A percentile compares a stretch with the other conserved stretches of the same genome.
Conservation (phyloP, 1,140 invertebrate species). For the Odontomachus brunneus region DNA sequence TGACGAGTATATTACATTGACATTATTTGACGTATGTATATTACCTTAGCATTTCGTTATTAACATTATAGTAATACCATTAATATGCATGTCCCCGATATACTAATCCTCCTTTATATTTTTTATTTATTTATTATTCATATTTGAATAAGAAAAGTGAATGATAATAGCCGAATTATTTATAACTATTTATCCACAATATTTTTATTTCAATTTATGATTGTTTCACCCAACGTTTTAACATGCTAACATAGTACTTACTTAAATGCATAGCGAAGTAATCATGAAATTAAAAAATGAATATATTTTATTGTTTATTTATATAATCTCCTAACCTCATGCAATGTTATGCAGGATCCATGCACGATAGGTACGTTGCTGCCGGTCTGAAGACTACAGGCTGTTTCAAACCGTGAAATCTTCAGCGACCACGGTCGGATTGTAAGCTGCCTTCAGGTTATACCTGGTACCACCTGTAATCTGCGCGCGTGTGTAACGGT, state of each 20-base stretch:
- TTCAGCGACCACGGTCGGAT: neutral
- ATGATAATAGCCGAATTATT: too few species aligned
- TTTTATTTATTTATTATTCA: too few species aligned
- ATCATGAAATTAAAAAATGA: too few species aligned
- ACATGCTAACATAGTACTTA: too few species aligned
- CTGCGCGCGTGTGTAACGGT: conserved; percentile 78
- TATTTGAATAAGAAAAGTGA: too few species aligned
- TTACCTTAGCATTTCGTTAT: too few species aligned
- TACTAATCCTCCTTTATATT: too few species aligned
- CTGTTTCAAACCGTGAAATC: conserved; percentile 2
- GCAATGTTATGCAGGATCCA: neutral
- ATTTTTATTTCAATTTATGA: neutral
- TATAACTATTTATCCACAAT: too few species aligned
- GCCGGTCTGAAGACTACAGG: conserved; percentile 7
- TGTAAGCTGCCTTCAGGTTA: neutral
- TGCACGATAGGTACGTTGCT: neutral
- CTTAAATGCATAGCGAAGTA: too few species aligned
- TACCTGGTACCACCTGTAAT: conserved; percentile 79
- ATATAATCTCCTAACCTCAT: neutral
- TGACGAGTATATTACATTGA: neutral
- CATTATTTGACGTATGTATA: too few species aligned
- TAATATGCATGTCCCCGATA: too few species aligned
- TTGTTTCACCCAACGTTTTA: neutral
- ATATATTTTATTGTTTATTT: neutral
- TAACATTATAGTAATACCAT: too few species aligned